Percentiles rank a stretch among this genome's conserved stretches.
These are phyloP conservation scores for Druceiella hillmani DNA, from an alignment of 2,888 invertebrate species.

Conservation along the genomic window DNA sequence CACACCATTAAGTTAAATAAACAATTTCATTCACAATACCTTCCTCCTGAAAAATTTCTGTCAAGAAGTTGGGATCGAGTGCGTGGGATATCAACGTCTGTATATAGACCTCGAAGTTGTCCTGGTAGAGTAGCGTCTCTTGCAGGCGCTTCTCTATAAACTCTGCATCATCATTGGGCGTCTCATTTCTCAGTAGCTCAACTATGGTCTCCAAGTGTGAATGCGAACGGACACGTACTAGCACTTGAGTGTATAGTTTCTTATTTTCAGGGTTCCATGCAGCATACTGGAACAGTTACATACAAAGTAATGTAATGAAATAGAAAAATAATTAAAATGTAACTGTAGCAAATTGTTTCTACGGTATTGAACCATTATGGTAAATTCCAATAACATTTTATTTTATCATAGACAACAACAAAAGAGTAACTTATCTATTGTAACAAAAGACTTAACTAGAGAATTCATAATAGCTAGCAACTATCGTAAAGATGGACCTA, in stretches of 20 bases:
- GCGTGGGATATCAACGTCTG: slow-evolving; percentile 89
- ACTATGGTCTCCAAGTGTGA: slow-evolving; percentile 74
- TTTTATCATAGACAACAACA: too few relatives aligned
- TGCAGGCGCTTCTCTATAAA: slow-evolving; percentile 71
- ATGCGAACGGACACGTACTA: slow-evolving; percentile 70
- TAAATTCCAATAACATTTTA: too few relatives aligned
- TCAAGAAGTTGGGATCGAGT: slow-evolving; percentile 81
- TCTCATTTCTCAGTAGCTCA: slow-evolving; percentile 70
- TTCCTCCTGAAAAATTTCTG: slow-evolving; percentile 86
- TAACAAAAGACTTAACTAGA: too few relatives aligned
- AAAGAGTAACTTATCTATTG: too few relatives aligned
- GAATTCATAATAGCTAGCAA: too few relatives aligned
- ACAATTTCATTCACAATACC: slow-evolving; percentile 46
- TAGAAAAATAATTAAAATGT: too few relatives aligned
- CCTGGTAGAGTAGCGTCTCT: slow-evolving; percentile 71
- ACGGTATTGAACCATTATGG: too few relatives aligned
- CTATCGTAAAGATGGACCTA: too few relatives aligned
- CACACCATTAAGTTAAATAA: not conserved
- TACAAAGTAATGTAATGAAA: too few relatives aligned
- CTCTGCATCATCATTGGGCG: slow-evolving; percentile 63
- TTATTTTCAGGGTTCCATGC: slow-evolving; percentile 81
- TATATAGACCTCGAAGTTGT: slow-evolving; percentile 87
- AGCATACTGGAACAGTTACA: slow-evolving; percentile 69
- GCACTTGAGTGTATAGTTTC: slow-evolving; percentile 72
- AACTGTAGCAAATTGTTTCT: too few relatives aligned